These are phyloP conservation scores for Epistrophe grossulariae DNA, from an alignment of 2,888 invertebrate genomes.

Conservation along the genomic window DNA sequence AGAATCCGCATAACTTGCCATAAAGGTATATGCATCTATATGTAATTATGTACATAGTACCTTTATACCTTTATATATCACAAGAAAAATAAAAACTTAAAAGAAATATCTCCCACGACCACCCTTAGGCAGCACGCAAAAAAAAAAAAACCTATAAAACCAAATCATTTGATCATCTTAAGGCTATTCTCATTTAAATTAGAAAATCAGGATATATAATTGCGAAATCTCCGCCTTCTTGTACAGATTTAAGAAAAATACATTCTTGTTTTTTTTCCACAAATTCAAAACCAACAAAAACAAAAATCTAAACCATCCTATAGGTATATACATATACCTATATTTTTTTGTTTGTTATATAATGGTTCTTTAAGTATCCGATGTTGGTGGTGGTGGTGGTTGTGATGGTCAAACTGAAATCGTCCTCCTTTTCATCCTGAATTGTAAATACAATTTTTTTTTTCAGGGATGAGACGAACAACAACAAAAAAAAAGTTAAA, in stretches of 20 bases:
- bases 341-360: conserved; percentile 25
- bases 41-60: no score
- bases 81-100: no score
- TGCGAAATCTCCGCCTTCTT: conserved; percentile 5
- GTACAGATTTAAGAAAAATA: background rate
- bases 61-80: no score
- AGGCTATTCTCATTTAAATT: conserved; percentile 24
- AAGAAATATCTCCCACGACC: no score
- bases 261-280: conserved; percentile 7
- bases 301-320: background rate
- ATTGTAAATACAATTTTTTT: background rate
- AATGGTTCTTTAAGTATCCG: conserved; percentile 9
- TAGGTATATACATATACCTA: no score
- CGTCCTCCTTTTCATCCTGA: background rate
- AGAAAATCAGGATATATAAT: conserved; percentile 16
- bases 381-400: background rate
- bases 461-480: background rate
- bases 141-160: background rate
- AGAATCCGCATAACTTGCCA: no score
- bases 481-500: conserved; percentile 5
- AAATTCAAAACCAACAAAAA: conserved; percentile 4
- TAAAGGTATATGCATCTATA: no score
- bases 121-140: background rate
- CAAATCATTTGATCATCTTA: conserved; percentile 3
- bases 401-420: conserved; percentile 16